phyloP scores from a whole-genome alignment of 64 coral and sea anemone genomes.

The Porites australiensis region DNA sequence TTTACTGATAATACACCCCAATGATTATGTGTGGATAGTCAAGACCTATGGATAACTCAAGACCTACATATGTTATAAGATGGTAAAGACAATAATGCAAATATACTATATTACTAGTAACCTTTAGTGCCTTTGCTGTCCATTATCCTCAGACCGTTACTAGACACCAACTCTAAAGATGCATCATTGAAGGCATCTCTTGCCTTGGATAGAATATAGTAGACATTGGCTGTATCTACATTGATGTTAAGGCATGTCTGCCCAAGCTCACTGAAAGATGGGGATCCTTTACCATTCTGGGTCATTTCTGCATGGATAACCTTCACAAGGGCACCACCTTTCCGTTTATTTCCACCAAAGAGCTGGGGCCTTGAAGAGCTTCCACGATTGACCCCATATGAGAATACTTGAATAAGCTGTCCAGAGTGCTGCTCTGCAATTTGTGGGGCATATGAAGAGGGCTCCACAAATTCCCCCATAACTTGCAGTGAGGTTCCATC shows the following conservation, averaged over 20 bases:
- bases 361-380: slow-evolving; percentile 16
- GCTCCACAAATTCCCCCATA: slow-evolving; percentile 53
- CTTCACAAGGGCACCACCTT: slow-evolving; percentile 58
- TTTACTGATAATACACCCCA: not conserved
- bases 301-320: slow-evolving; percentile 72
- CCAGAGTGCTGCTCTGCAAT: slow-evolving; percentile 6
- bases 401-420: slow-evolving; percentile 34
- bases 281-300: slow-evolving; percentile 45
- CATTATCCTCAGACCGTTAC: slow-evolving; percentile 56
- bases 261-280: slow-evolving; percentile 49
- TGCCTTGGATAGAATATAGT: slow-evolving; percentile 53
- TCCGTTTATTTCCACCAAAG: slow-evolving; percentile 64
- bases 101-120: not conserved
- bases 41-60: not conserved
- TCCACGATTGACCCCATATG: not conserved
- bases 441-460: not conserved
- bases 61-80: not conserved
- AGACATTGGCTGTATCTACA: slow-evolving; percentile 66
- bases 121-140: slow-evolving; percentile 72
- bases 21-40: not conserved
- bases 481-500: slow-evolving; percentile 49
- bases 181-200: slow-evolving; percentile 62
- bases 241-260: slow-evolving; percentile 69
- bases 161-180: slow-evolving; percentile 49
- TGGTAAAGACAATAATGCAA: not conserved